Conservation (phyloP, 1,140 invertebrate species). For the Grapholita molesta region DNA sequence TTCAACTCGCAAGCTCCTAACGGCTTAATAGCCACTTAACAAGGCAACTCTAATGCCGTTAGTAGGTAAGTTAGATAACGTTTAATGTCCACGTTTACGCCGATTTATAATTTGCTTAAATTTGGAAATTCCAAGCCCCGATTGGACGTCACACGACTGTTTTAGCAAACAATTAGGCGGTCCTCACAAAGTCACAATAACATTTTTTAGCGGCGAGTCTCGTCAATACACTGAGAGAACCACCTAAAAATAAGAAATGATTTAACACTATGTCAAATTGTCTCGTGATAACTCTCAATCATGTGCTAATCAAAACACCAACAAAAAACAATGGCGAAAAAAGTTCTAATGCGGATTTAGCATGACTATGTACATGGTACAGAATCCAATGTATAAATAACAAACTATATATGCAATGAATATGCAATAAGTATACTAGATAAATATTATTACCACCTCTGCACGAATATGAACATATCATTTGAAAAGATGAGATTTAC, state of each 20-base stretch:
- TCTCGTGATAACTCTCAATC: constrained; percentile 68
- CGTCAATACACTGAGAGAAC: constrained; percentile 39
- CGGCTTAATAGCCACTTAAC: not conserved
- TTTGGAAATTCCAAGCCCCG: constrained; percentile 11
- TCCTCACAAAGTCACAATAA: constrained; percentile 33
- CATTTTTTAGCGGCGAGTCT: constrained; percentile 43
- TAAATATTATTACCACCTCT: too few species aligned
- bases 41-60: not conserved
- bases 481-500: not conserved
- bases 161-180: constrained; percentile 38
- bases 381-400: constrained; percentile 60
- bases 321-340: constrained; percentile 58
- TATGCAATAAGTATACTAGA: too few species aligned
- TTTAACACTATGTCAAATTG: constrained; percentile 64
- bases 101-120: not conserved
- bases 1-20: not conserved
- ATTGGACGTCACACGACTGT: constrained; percentile 24
- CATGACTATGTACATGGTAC: constrained; percentile 50
- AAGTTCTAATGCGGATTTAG: constrained; percentile 68
- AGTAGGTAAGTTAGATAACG: not conserved
- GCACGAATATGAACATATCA: not conserved
- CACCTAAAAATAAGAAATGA: constrained; percentile 66
- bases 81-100: not conserved
- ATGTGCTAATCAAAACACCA: constrained; percentile 68
- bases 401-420: constrained; percentile 44